Evolutionary conservation across 2,888 invertebrate species (phyloP), one percentile per base, ranked within the genome.

Genomic region (Leptopterna dolabrata): DNA sequence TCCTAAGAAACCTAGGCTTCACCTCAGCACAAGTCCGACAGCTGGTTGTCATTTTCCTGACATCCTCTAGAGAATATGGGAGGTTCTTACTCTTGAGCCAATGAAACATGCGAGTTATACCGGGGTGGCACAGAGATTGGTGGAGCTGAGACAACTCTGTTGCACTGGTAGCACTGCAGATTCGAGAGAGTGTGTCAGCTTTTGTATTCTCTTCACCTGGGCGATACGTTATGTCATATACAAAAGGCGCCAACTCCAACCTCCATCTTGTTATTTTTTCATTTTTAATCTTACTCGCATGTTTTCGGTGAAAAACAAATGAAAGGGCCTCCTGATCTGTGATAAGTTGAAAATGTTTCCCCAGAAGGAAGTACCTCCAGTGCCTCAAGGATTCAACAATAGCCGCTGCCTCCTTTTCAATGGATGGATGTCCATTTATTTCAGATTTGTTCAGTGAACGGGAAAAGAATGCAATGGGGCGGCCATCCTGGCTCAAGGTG

Each of bases 41-140:
- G 36, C 19, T 19, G 1, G 30, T 27, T 7, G 63, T 76, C n/a
- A 76, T 16, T n/a, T n/a, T 51, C n/a, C 24, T 71, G 36, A 89
- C 70, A 73, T 89, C 88, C 51, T 89, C 88, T 11, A 89, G 0
- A 24, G 87, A 78, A 51, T 71, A 89, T 13, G 88, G 89, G 30
- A 89, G 71, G 71, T 89, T 89, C 76, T 87, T 89, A 30, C 78
- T 55, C 6, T 63, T 24, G 19, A 88, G 71, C 89, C 89, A 89
- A 45, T 88, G 89, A 14, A 19, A 24, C 88, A 89, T 88, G 55
- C 89, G 63, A 16, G 89, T 89, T 6, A 87, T 36, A 16, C 88
- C 88, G 11, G 89, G 89, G 51, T 88, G 89, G 47, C 89, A 88
- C 14, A 89, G 80, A 13, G 30, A 55, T 47, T 76, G 30, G 24